These are phyloP conservation scores for Columbina picui DNA, from an alignment of 2,113 vertebrate genomes.

Conservation along the genomic window DNA sequence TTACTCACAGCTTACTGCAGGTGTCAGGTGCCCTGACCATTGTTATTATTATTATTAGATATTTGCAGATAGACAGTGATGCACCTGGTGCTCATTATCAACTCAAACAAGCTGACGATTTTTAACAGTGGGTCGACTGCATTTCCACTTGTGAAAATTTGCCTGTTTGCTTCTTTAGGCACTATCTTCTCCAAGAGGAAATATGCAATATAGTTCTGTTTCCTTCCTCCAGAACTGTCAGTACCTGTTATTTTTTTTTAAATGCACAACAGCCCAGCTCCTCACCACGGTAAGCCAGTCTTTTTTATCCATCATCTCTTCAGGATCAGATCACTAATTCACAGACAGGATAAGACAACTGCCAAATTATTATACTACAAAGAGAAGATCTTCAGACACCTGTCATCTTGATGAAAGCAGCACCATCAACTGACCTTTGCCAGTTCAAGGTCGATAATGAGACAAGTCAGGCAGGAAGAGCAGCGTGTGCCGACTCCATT, in stretches of 20 bases:
- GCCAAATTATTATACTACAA: conserved; percentile 81
- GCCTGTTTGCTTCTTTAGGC: conserved; percentile 35
- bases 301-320: conserved; percentile 65
- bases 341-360: conserved; percentile 78
- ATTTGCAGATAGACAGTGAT: background rate
- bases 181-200: background rate
- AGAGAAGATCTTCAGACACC: conserved; percentile 78
- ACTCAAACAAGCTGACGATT: conserved; percentile 49
- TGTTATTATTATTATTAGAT: conserved; percentile 49
- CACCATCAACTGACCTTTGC: conserved; percentile 80
- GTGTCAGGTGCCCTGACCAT: conserved; percentile 27
- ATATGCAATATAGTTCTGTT: background rate
- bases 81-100: conserved; percentile 52
- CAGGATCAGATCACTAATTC: conserved; percentile 78
- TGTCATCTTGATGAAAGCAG: conserved; percentile 82
- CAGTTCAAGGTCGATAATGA: conserved; percentile 87
- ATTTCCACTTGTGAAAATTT: conserved; percentile 38
- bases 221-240: background rate
- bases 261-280: background rate
- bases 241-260: background rate
- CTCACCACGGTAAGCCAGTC: background rate
- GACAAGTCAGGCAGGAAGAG: conserved; percentile 80
- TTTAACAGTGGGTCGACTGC: conserved; percentile 41
- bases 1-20: conserved; percentile 45
- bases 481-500: conserved; percentile 77